These are phyloP conservation scores for Drosophila lowei DNA, from an alignment of 1,140 invertebrate genomes.

Conservation along the genomic window DNA sequence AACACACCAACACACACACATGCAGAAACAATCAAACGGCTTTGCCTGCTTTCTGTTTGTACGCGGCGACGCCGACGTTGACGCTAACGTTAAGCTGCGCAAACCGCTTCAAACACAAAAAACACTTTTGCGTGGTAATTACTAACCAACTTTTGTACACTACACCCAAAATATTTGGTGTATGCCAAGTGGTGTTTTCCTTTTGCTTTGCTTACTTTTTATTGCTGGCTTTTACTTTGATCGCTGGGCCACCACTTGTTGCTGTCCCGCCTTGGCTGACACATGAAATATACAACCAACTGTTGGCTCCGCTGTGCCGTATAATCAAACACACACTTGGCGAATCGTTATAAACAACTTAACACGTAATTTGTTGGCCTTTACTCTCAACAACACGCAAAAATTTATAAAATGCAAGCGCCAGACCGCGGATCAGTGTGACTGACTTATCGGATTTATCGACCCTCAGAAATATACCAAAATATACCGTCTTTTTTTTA, in stretches of 20 bases:
- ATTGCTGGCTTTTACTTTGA: slow-evolving; percentile 21
- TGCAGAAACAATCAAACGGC: slow-evolving; percentile 55
- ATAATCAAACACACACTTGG: slow-evolving; percentile 9
- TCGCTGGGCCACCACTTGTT: slow-evolving; percentile 38
- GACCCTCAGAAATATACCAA: too few relatives aligned
- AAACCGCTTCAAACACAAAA: slow-evolving; percentile 20
- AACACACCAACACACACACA: slow-evolving; percentile 16
- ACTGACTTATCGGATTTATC: not conserved
- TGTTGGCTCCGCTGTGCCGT: not conserved
- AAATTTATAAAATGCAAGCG: slow-evolving; percentile 31
- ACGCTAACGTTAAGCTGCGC: slow-evolving; percentile 28
- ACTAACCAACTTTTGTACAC: slow-evolving; percentile 11
- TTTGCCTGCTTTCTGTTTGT: slow-evolving; percentile 33
- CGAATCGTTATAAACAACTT: slow-evolving; percentile 13
- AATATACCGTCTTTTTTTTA: too few relatives aligned
- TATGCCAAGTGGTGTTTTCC: too few relatives aligned
- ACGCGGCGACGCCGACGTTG: slow-evolving; percentile 23
- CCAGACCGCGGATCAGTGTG: slow-evolving; percentile 28
- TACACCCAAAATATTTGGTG: not conserved
- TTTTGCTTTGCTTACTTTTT: slow-evolving; percentile 21
- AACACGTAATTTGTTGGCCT: slow-evolving; percentile 16
- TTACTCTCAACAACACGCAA: slow-evolving; percentile 21
- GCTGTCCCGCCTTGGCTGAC: slow-evolving; percentile 20
- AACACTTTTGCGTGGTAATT: slow-evolving; percentile 30
- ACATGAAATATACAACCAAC: slow-evolving; percentile 19